A percentile compares a stretch with the other conserved stretches of the same genome.
Evolutionary conservation across 2,113 vertebrate genomes (phyloP).

Genomic region (Tetrao urogallus): DNA sequence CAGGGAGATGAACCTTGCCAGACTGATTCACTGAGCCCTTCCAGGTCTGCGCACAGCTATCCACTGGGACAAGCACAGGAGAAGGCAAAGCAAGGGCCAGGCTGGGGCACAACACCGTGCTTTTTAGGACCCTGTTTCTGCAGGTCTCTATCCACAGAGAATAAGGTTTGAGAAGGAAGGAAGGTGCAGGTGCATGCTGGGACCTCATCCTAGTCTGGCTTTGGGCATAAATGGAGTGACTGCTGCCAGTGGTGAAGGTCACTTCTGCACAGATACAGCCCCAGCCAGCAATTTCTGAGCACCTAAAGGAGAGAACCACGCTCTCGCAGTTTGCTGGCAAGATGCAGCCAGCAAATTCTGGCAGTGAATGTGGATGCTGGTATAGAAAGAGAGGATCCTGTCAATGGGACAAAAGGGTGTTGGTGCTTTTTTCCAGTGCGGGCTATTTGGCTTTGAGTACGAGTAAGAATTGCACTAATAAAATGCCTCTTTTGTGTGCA

Average conservation of each 20-base stretch:
- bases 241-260: not conserved
- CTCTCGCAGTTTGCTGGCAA: rapidly evolving
- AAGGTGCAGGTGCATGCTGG: not conserved
- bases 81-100: not conserved
- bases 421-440: not conserved
- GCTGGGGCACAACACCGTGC: not conserved
- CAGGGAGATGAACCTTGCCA: not conserved
- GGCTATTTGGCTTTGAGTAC: not conserved
- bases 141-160: not conserved
- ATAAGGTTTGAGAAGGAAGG: not conserved
- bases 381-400: not conserved
- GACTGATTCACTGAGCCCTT: not conserved
- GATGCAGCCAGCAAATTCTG: not conserved
- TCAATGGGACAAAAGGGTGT: not conserved
- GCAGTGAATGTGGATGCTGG: rapidly evolving
- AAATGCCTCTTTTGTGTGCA: not conserved
- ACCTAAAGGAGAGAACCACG: not conserved
- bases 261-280: not conserved
- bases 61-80: rapidly evolving
- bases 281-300: not conserved
- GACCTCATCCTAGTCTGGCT: not conserved
- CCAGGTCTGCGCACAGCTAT: not conserved
- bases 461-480: not conserved
- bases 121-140: not conserved
- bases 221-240: not conserved